Evolutionary conservation across 1,140 invertebrate genomes (phyloP).

Genomic region (Leptoteleia sp.): DNA sequence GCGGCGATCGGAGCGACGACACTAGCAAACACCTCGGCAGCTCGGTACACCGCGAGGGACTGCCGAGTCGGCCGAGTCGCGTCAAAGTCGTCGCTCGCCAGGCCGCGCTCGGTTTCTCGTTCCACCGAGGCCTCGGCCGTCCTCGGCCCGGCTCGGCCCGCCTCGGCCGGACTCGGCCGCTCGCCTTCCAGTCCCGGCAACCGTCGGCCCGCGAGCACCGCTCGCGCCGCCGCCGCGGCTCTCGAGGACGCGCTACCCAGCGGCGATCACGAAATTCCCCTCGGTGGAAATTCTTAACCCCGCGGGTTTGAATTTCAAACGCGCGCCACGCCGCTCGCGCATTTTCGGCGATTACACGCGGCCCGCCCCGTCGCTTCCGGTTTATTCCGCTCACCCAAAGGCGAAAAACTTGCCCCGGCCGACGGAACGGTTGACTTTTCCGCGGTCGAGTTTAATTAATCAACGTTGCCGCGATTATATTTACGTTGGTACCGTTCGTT

Average conservation of each 20-base stretch:
- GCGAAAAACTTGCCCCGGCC: no score
- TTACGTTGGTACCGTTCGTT: no score
- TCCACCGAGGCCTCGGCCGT: slow-evolving; percentile 42
- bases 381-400: no score
- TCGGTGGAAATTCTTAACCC: slow-evolving; percentile 7
- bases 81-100: slow-evolving; percentile 37
- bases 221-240: slow-evolving; percentile 10
- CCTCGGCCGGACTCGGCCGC: no score
- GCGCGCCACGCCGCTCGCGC: no score
- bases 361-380: no score
- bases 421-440: no score
- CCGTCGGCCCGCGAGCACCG: slow-evolving; percentile 7
- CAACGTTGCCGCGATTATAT: no score
- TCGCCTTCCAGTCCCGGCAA: slow-evolving; percentile 23
- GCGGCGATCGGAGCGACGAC: not conserved
- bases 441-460: no score
- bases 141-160: slow-evolving; percentile 61
- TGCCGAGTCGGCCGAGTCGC: slow-evolving; percentile 58
- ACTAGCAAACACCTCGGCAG: slow-evolving; percentile 64
- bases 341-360: no score
- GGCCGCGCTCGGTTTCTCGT: slow-evolving; percentile 23
- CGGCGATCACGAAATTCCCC: slow-evolving; percentile 6
- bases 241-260: slow-evolving; percentile 25
- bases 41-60: slow-evolving; percentile 74
- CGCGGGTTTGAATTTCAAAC: slow-evolving; percentile 1